Base-by-base conservation (phyloP, 2,797 vertebrate genomes). In the Cossypha niveicapilla region DNA sequence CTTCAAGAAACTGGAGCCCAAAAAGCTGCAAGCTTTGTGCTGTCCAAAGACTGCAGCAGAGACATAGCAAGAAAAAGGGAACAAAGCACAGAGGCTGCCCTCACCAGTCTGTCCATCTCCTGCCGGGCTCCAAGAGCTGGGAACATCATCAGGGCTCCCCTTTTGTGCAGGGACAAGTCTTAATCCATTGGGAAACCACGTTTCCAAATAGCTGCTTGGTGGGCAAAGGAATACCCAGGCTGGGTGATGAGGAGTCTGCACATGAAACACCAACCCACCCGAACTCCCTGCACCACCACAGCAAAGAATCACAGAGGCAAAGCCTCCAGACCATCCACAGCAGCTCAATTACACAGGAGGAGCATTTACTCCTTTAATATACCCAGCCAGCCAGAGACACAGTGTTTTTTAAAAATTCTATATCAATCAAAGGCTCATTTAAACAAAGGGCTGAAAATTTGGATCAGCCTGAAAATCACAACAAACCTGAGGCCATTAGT, bases 401-500 rank as follows among this genome's bases (percentile, higher is more conserved):
- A 1, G 57, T 48, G 17, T 67, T 57, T 47, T 1, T 3, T 3
- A 34, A 63, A 35, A 24, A 24, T 45, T 11, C 66, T 30, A 9
- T 58, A 79, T 67, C 91, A 70, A 24, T 81, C 74, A 58, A 82
- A 80, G 50, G 80, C 57, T 63, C 77, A 25, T 60, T 88, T 78
- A 81, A 94, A 90, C 0, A 0, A 70, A 84, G 27, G 74, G 67
- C 27, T 90, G 86, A 74, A 76, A 95, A 93, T 1, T 39, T 13
- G 74, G 63, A 92, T 58, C 73, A 30, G 78, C 50, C 51, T 66
- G 85, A 76, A 80, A 87, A 84, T 80, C 68, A 95, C 68, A 92
- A 91, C 88, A 92, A 94, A 78, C 79, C 91, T 22, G 62, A 77
- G 71, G 93, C 81, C 90, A 61, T 92, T 74, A 96, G 74, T 62